A percentile compares a stretch with the other conserved stretches of the same genome.
These are phyloP conservation scores for Myotis daubentonii DNA, from an alignment of 2,797 vertebrate genomes.

Conservation along the genomic window DNA sequence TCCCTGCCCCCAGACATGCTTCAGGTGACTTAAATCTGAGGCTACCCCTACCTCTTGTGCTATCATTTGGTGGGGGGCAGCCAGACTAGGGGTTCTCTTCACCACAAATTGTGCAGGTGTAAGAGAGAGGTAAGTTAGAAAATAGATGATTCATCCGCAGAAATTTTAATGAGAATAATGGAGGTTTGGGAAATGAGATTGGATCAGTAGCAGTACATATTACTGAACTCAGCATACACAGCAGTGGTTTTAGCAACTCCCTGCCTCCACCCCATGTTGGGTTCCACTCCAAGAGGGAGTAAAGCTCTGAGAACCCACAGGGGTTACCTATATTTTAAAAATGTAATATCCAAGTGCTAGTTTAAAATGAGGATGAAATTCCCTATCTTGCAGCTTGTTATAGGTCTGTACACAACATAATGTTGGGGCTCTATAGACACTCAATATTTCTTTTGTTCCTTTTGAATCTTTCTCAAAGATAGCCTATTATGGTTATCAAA, in stretches of 20 bases:
- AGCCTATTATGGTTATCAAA: not conserved
- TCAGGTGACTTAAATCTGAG: slow-evolving; percentile 44
- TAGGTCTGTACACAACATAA: not conserved
- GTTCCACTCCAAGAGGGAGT: not conserved
- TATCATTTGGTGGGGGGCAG: not conserved
- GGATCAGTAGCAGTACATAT: not conserved
- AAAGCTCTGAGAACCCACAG: not conserved
- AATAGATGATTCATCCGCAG: not conserved
- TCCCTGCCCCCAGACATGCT: not conserved
- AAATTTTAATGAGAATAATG: slow-evolving; percentile 37
- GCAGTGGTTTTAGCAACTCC: not conserved
- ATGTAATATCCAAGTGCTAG: not conserved
- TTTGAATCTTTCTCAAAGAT: slow-evolving; percentile 26
- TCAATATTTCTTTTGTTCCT: not conserved
- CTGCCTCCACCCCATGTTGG: not conserved
- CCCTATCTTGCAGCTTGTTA: not conserved
- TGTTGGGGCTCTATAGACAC: not conserved
- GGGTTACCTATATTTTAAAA: slow-evolving; percentile 12
- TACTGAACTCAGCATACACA: not conserved
- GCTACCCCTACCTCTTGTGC: not conserved
- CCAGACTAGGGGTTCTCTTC: not conserved
- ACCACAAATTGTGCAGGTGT: not conserved
- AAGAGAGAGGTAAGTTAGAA: slow-evolving; percentile 29
- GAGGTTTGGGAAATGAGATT: slow-evolving; percentile 19
- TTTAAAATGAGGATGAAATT: slow-evolving; percentile 29